These are phyloP conservation scores for Aleadryas rufinucha DNA, from an alignment of 2,113 vertebrate species.

Conservation along the genomic window DNA sequence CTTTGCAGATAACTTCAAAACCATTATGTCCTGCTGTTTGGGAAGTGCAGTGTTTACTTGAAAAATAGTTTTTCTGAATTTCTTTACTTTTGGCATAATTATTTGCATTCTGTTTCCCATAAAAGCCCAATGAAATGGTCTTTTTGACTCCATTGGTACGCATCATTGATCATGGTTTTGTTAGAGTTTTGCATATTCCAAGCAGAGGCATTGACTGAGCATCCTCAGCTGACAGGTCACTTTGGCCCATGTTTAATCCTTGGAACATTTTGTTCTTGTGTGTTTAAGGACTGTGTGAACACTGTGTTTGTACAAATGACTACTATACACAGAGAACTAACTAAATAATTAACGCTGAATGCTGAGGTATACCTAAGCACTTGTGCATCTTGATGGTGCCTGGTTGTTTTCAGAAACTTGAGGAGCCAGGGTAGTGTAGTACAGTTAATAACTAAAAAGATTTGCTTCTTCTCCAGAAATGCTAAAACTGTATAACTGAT, in stretches of 20 bases:
- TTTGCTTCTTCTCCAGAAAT: neutral
- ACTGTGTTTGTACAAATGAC: neutral
- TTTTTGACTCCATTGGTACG: neutral
- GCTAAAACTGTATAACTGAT: neutral
- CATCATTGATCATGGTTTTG: neutral
- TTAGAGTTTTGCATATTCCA: neutral
- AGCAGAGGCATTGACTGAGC: neutral
- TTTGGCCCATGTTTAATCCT: neutral
- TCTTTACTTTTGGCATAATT: neutral
- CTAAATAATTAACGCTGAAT: neutral
- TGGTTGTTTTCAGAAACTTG: neutral
- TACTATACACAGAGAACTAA: neutral
- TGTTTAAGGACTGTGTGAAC: neutral
- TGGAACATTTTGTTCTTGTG: neutral
- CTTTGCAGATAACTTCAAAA: neutral
- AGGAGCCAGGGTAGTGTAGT: neutral
- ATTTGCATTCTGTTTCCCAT: neutral
- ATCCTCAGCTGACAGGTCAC: neutral
- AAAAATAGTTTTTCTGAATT: neutral
- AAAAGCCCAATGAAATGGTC: neutral
- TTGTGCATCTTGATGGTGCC: neutral
- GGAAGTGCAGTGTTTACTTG: neutral
- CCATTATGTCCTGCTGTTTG: neutral
- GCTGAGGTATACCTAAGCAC: neutral
- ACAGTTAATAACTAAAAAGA: neutral